Conservation (phyloP, 2,888 invertebrate genomes). For the Drosophila subquinaria region DNA sequence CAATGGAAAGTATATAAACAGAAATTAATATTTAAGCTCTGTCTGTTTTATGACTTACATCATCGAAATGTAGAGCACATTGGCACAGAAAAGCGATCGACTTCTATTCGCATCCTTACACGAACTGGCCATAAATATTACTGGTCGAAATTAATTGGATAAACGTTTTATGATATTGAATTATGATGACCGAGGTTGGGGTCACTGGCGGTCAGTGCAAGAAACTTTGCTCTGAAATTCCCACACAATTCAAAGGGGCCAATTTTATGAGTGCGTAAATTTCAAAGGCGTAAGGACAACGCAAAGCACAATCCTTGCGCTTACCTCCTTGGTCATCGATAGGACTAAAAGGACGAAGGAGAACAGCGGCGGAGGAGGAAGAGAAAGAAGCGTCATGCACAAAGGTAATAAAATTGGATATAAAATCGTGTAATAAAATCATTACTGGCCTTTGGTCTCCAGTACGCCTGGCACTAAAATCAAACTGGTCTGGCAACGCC, state of each 20-base stretch:
- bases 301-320: conserved; percentile 65
- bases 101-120: conserved; percentile 44
- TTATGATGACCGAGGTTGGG: conserved; percentile 64
- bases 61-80: conserved; percentile 3
- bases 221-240: conserved; percentile 58
- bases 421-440: conserved; percentile 80
- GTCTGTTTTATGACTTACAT: conserved; percentile 14
- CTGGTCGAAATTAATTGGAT: conserved; percentile 75
- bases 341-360: neutral
- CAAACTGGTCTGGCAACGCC: conserved; percentile 64
- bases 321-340: conserved; percentile 17
- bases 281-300: conserved; percentile 67
- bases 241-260: conserved; percentile 74
- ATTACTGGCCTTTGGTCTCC: conserved; percentile 61
- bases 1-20: conserved; percentile 2
- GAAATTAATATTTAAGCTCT: conserved; percentile 1
- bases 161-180: conserved; percentile 82
- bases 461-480: conserved; percentile 56
- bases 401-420: conserved; percentile 79
- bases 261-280: conserved; percentile 79
- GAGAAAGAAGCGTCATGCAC: conserved; percentile 67
- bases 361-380: neutral
- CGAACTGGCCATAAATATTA: conserved; percentile 71
- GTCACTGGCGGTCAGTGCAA: conserved; percentile 6
- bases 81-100: conserved; percentile 15